A percentile compares a stretch with the other conserved stretches of the same genome.
Conservation (phyloP, 1,140 invertebrate genomes). For the Scaptomyza pallida region DNA sequence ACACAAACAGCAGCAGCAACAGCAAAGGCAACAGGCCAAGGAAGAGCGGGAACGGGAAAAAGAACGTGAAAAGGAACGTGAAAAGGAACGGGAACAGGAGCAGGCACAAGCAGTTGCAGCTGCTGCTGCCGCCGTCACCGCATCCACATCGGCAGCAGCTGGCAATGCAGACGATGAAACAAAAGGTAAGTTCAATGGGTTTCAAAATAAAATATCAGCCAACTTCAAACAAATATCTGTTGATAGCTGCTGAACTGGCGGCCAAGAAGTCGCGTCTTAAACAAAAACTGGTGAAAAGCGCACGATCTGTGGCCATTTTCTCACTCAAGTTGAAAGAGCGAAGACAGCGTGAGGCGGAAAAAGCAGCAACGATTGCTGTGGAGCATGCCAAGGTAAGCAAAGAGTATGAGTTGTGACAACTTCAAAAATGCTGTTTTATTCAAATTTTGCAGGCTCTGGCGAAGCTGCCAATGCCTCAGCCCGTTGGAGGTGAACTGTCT, state of each 20-base stretch:
- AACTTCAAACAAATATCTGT: too few species aligned
- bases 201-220: not conserved
- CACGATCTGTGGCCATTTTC: constrained; percentile 92
- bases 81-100: constrained; percentile 43
- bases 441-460: constrained; percentile 60
- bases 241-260: constrained; percentile 85
- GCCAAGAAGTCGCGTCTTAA: constrained; percentile 87
- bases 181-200: constrained; percentile 58
- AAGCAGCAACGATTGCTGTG: constrained; percentile 85
- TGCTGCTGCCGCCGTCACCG: constrained; percentile 47
- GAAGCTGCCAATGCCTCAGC: constrained; percentile 75
- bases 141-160: constrained; percentile 62
- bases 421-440: not conserved
- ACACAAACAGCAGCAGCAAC: constrained; percentile 61
- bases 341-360: constrained; percentile 89
- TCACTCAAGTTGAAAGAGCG: constrained; percentile 91
- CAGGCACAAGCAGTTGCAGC: constrained; percentile 29
- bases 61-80: constrained; percentile 41
- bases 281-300: constrained; percentile 89
- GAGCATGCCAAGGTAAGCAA: constrained; percentile 81
- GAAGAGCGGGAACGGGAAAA: constrained; percentile 34
- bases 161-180: constrained; percentile 77
- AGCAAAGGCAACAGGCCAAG: constrained; percentile 56
- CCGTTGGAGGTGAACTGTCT: constrained; percentile 90
- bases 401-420: not conserved